A percentile compares a stretch with the other conserved stretches of the same genome.
Conservation (phyloP, 2,888 invertebrate species). For the Scaptomyza reducta region DNA sequence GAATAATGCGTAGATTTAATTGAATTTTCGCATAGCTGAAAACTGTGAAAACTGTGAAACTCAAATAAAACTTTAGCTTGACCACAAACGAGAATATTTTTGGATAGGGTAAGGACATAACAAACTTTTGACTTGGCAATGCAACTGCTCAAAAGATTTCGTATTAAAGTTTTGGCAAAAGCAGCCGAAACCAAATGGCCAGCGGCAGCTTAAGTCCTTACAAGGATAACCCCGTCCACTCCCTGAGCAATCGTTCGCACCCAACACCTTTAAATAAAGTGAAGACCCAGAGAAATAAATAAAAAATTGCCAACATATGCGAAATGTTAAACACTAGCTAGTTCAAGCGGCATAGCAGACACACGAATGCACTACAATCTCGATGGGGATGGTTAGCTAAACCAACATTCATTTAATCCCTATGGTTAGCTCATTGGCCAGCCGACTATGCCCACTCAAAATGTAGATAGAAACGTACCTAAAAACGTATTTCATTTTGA, state of each 20-base stretch:
- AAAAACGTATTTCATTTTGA: slow-evolving; percentile 74
- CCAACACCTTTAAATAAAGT: slow-evolving; percentile 67
- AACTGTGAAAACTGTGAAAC: slow-evolving; percentile 58
- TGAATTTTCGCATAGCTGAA: slow-evolving; percentile 60
- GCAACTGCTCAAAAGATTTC: slow-evolving; percentile 46
- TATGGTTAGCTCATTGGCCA: slow-evolving; percentile 13
- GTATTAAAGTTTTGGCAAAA: slow-evolving; percentile 47
- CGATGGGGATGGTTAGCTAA: too few species aligned
- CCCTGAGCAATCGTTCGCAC: slow-evolving; percentile 15
- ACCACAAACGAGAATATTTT: slow-evolving; percentile 61
- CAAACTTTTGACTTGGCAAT: slow-evolving; percentile 39
- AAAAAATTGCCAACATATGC: slow-evolving; percentile 80
- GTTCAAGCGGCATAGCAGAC: slow-evolving; percentile 1
- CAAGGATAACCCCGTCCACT: neutral
- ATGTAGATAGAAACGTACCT: slow-evolving; percentile 38
- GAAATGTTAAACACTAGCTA: slow-evolving; percentile 39
- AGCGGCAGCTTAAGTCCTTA: slow-evolving; percentile 17
- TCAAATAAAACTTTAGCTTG: slow-evolving; percentile 64
- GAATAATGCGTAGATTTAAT: slow-evolving; percentile 60
- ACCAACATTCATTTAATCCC: too few species aligned
- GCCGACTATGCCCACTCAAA: slow-evolving; percentile 29
- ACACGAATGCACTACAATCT: slow-evolving; percentile 8
- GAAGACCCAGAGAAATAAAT: slow-evolving; percentile 70
- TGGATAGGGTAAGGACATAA: slow-evolving; percentile 1
- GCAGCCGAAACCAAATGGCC: slow-evolving; percentile 38